These are phyloP conservation scores for Orthonychiurus folsomi DNA, from an alignment of 2,888 invertebrate genomes.

Conservation along the genomic window DNA sequence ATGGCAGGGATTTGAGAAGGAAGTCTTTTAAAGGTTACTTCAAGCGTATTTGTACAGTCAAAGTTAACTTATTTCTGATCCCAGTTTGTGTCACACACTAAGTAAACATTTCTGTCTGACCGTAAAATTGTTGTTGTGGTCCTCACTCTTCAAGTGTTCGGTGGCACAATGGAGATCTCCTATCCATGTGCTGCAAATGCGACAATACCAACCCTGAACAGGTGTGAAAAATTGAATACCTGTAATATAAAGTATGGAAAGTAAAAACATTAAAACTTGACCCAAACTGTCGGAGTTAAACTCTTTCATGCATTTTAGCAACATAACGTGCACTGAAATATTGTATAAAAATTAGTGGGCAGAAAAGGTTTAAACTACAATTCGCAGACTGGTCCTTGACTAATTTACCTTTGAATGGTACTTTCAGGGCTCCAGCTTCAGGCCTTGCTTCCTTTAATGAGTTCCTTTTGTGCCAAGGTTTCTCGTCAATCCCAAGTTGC, in stretches of 20 bases:
- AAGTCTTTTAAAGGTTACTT: too few relatives aligned
- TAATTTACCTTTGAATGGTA: conserved; percentile 40
- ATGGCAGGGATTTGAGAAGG: too few relatives aligned
- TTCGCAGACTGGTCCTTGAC: too few relatives aligned
- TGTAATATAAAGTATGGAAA: too few relatives aligned
- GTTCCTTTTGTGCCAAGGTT: conserved; percentile 63
- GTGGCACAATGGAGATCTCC: conserved; percentile 82
- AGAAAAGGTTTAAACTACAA: too few relatives aligned
- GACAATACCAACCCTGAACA: conserved; percentile 81
- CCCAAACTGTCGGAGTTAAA: too few relatives aligned
- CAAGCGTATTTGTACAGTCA: too few relatives aligned
- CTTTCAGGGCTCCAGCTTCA: conserved; percentile 32
- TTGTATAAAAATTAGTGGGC: neutral
- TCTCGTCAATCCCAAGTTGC: conserved; percentile 57
- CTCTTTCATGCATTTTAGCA: neutral
- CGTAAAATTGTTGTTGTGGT: conserved; percentile 69
- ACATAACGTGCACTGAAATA: too few relatives aligned
- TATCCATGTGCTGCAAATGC: conserved; percentile 76
- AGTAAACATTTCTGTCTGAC: conserved; percentile 46
- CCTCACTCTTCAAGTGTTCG: conserved; percentile 68
- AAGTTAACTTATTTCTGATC: too few relatives aligned
- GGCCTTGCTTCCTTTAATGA: conserved; percentile 46
- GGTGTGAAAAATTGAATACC: conserved; percentile 81
- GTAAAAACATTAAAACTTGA: too few relatives aligned
- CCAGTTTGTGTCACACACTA: too few relatives aligned